Percentiles rank a stretch among this genome's conserved stretches.
phyloP scores from a whole-genome alignment of 2,113 vertebrate genomes.

The Willisornis vidua region DNA sequence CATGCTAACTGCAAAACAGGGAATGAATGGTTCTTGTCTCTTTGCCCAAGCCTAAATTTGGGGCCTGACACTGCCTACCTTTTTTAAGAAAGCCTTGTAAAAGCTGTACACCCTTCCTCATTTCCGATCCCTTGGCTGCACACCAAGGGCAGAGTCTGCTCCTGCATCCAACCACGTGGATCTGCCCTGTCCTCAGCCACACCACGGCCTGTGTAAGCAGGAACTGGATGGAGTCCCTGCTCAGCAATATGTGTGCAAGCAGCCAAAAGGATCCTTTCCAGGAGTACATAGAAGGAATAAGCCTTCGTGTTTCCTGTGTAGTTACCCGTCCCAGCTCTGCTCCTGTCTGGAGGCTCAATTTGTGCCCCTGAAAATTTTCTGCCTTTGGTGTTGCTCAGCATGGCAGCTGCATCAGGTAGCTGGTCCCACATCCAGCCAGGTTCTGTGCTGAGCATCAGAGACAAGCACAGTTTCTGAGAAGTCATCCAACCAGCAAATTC shows the following conservation, averaged over 20 bases:
- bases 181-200: neutral
- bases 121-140: neutral
- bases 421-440: neutral
- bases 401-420: neutral
- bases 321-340: neutral
- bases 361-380: neutral
- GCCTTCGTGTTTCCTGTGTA: neutral
- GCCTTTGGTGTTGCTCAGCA: neutral
- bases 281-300: neutral
- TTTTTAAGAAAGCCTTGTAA: neutral
- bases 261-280: neutral
- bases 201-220: accelerated
- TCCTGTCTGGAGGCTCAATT: neutral
- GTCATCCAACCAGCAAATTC: neutral
- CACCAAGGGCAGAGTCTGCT: neutral
- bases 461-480: neutral
- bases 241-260: neutral
- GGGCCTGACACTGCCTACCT: neutral
- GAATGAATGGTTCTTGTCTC: neutral
- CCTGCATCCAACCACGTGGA: neutral
- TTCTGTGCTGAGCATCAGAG: neutral
- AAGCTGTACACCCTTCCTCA: neutral
- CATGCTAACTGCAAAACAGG: accelerated
- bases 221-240: neutral
- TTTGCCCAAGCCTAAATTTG: neutral